Evolutionary conservation across 2,113 vertebrate species (phyloP), one percentile per base, ranked within the genome.

Genomic region (Tachuris rubrigastra): DNA sequence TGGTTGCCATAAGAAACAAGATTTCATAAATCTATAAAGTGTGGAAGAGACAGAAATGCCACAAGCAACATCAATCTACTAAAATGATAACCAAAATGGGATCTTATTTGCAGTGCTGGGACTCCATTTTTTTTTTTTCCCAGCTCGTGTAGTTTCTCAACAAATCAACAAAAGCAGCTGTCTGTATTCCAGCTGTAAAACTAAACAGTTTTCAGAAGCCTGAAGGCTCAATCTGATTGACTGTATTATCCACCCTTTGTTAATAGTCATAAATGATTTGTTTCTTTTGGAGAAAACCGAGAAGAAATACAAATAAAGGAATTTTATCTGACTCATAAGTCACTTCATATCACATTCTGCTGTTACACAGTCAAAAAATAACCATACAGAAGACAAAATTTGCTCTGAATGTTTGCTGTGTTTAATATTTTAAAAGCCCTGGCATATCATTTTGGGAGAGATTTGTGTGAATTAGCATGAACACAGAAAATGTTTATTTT

Each of bases 1-100:
- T 76, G 81, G 94, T 92, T 96, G 95, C 95, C 87, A 94, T 88
- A 92, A 96, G 87, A 89, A 93, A 96, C 94, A 91, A 76, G 89
- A 83, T 93, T 95, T 97, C 87, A 85, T 91, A 91, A 92, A 92
- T 94, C 93, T 77, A 49, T 80, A 68, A 85, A 86, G 46, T 78
- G 49, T 46, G 47, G 73, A 89, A 80, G 60, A 91, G 87, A 85
- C 68, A 95, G 75, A 87, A 89, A 80, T 75, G 87, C 81, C 85
- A 95, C 68, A 47, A 85, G 83, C 67, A 92, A 93, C 84, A 68
- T 95, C 90, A 94, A 88, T 84, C 82, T 59, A 74, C 58, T 63
- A 16, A 95, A 94, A 85, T 23, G 75, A 55, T 87, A 87, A 87
- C 53, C 76, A 71, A 65, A 94, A 87, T 31, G 37, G 35, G 53